A percentile compares a stretch with the other conserved stretches of the same genome.
Conservation (phyloP, 53 echinoderm and acorn worm genomes). For the Echinometra lucunter region DNA sequence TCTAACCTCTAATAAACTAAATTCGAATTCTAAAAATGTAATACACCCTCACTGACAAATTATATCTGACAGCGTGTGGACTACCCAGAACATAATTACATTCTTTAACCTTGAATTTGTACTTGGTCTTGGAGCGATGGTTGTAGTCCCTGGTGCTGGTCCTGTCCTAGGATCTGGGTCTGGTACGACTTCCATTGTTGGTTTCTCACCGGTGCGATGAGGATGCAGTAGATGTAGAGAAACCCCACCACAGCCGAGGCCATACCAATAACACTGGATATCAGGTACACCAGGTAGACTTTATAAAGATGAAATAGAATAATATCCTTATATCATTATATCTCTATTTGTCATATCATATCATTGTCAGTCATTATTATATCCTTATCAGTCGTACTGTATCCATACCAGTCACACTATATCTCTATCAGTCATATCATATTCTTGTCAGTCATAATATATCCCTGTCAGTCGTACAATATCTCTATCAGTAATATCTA, state of each 20-base stretch:
- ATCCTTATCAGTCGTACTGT: neutral
- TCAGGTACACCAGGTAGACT: conserved; percentile 67
- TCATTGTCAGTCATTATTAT: neutral
- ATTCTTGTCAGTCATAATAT: neutral
- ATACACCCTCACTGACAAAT: no score
- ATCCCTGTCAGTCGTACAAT: no score
- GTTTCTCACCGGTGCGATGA: conserved; percentile 5
- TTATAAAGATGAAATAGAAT: neutral
- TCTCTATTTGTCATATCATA: neutral
- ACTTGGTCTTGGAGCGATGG: conserved; percentile 21
- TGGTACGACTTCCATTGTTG: conserved; percentile 34
- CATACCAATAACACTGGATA: conserved; percentile 68
- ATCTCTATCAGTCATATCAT: neutral
- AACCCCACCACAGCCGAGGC: conserved; percentile 68
- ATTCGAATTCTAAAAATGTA: no score
- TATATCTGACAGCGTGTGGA: no score
- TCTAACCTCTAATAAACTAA: no score
- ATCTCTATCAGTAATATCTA: no score
- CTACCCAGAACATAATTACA: no score
- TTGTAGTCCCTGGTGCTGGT: neutral
- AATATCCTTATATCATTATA: neutral
- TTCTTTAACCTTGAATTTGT: conserved; percentile 20
- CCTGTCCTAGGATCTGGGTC: neutral
- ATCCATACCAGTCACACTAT: neutral
- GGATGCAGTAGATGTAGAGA: conserved; percentile 67